Conservation (phyloP, 2,888 invertebrate species). For the Clanis bilineata region DNA sequence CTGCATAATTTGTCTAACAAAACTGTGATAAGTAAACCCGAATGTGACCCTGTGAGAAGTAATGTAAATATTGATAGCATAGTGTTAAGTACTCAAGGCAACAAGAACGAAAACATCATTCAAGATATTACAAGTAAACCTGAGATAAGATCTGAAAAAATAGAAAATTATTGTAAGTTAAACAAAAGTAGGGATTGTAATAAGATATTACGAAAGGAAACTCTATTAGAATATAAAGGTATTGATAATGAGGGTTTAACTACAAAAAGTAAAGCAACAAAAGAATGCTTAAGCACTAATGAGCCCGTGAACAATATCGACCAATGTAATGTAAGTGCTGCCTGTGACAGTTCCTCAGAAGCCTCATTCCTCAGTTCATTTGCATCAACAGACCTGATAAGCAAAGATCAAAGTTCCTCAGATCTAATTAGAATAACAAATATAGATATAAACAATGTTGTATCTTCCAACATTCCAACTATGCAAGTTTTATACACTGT, state of each 20-base stretch:
- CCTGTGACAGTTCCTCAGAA: constrained; percentile 60
- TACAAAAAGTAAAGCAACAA: constrained; percentile 32
- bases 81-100: constrained; percentile 66
- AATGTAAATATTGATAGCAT: constrained; percentile 67
- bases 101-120: constrained; percentile 52
- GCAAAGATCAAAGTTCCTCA: constrained; percentile 40
- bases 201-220: constrained; percentile 52
- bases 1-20: constrained; percentile 55
- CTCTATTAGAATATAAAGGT: constrained; percentile 34
- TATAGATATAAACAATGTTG: constrained; percentile 27
- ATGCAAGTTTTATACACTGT: constrained; percentile 50
- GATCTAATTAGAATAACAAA: constrained; percentile 37
- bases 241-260: constrained; percentile 26
- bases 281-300: constrained; percentile 26
- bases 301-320: constrained; percentile 32
- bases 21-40: constrained; percentile 74
- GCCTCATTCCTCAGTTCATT: constrained; percentile 61
- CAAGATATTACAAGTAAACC: constrained; percentile 50
- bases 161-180: constrained; percentile 79
- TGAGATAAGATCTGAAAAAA: constrained; percentile 74
- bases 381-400: constrained; percentile 49
- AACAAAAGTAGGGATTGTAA: constrained; percentile 76
- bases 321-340: constrained; percentile 36
- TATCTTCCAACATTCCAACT: constrained; percentile 26
- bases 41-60: constrained; percentile 66